Evolutionary conservation across 2,888 invertebrate species (phyloP).

Genomic region (Stenolophus ochropezus): DNA sequence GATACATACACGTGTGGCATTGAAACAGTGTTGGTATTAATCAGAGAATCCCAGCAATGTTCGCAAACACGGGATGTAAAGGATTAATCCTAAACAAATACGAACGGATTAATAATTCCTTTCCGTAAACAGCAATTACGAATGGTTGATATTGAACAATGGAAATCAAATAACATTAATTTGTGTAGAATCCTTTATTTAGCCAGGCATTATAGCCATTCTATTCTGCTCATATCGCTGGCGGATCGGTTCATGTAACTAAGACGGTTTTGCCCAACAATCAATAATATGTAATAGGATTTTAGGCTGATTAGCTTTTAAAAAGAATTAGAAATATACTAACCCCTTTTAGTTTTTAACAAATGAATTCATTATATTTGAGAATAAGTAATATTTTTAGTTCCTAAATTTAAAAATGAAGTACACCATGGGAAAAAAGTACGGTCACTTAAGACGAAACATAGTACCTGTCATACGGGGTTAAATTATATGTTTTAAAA

Average conservation of each 20-base stretch:
- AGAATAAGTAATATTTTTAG: too few relatives aligned
- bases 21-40: slow-evolving; percentile 25
- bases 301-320: too few relatives aligned
- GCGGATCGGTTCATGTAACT: neutral
- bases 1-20: neutral
- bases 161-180: slow-evolving; percentile 55
- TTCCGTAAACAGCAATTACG: slow-evolving; percentile 50
- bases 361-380: too few relatives aligned
- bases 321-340: too few relatives aligned
- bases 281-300: too few relatives aligned
- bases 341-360: too few relatives aligned
- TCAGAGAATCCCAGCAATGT: slow-evolving; percentile 29
- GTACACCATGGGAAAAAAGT: too few relatives aligned
- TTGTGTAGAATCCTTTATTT: slow-evolving; percentile 30
- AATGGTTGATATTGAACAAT: slow-evolving; percentile 54
- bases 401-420: too few relatives aligned
- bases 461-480: too few relatives aligned
- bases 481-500: too few relatives aligned
- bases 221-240: neutral
- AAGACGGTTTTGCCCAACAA: too few relatives aligned
- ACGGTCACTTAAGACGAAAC: too few relatives aligned
- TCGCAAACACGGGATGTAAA: slow-evolving; percentile 16
- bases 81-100: slow-evolving; percentile 55
- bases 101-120: slow-evolving; percentile 48
- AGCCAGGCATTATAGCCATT: slow-evolving; percentile 18